Conservation (phyloP, 2,888 invertebrate species). For the Pediacus dermestoides region DNA sequence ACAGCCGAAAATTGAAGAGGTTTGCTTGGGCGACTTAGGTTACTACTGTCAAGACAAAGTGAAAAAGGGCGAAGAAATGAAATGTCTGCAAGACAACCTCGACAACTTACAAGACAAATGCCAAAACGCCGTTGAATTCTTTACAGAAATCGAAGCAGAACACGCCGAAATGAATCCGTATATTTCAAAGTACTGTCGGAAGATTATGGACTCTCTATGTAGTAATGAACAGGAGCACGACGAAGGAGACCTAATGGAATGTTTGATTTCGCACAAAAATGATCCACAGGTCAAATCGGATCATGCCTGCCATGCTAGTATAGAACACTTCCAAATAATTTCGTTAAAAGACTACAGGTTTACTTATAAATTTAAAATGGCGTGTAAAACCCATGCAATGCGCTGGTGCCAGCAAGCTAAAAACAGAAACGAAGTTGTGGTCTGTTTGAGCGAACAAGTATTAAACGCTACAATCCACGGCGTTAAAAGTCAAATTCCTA, state of each 20-base stretch:
- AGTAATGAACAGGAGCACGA: constrained; percentile 67
- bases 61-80: constrained; percentile 87
- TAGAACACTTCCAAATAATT: constrained; percentile 96
- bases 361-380: constrained; percentile 90
- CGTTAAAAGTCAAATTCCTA: constrained; percentile 74
- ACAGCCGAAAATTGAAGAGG: constrained; percentile 89
- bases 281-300: constrained; percentile 75
- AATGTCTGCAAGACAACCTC: constrained; percentile 84
- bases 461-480: constrained; percentile 81
- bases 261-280: constrained; percentile 88
- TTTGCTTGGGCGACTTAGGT: constrained; percentile 83
- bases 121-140: constrained; percentile 71
- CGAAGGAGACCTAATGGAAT: constrained; percentile 90
- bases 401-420: constrained; percentile 66
- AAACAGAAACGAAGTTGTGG: constrained; percentile 76
- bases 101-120: constrained; percentile 68
- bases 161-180: constrained; percentile 87
- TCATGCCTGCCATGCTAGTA: constrained; percentile 83
- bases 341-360: constrained; percentile 91
- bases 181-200: constrained; percentile 76
- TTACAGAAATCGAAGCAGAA: constrained; percentile 86
- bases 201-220: constrained; percentile 75
- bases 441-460: constrained; percentile 85
- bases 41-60: constrained; percentile 78
- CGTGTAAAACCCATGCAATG: constrained; percentile 79